Evolutionary conservation across 2,888 invertebrate species (phyloP), one percentile per base, ranked within the genome.

Genomic region (Dasysyrphus albostriatus): DNA sequence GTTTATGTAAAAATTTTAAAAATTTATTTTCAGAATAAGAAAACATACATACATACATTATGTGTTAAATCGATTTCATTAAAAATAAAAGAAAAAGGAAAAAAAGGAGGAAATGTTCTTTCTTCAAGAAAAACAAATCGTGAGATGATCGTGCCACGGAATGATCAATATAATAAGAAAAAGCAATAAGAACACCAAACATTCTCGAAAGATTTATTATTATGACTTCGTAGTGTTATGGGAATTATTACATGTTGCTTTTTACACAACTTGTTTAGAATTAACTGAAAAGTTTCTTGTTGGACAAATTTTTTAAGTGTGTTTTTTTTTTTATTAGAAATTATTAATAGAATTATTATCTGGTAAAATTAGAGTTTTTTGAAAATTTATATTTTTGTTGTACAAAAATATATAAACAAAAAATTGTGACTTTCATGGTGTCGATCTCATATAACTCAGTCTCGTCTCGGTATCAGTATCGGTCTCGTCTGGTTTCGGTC

Each of bases 1-100:
- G 58, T 51, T 72, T 59, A 73, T 79, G 63, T 51, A 14, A 69
- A 70, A 24, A 24, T 58, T 47, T 42, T 42, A 6, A 19, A 58
- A 59, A 67, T 32, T 42, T 14, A 59, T 49, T 74, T 75, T 69
- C 65, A 61, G 61, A 61, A 39, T 16, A 58, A 24, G 7, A 59
- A 34, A 58, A 58, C 9, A 58, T 16, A 58, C 9, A 58, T 16
- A 58, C 24, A 24, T 24, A n/a, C 10, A 2, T 24, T 2, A 24
- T 24, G 24, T 24, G 24, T 24, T 24, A 6, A 37, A 59, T 39
- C 59, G 59, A 59, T 39, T 19, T 39, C 12, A 19, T 37, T 14
- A 29, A 39, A 9, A 47, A 3, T 44, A 42, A 44, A 14, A 29
- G 9, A 14, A 24, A 47, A 3, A 63, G 12, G 29, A 14, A 29